Evolutionary conservation across 2,797 vertebrate species (phyloP).

Genomic region (Taenioides sp.): DNA sequence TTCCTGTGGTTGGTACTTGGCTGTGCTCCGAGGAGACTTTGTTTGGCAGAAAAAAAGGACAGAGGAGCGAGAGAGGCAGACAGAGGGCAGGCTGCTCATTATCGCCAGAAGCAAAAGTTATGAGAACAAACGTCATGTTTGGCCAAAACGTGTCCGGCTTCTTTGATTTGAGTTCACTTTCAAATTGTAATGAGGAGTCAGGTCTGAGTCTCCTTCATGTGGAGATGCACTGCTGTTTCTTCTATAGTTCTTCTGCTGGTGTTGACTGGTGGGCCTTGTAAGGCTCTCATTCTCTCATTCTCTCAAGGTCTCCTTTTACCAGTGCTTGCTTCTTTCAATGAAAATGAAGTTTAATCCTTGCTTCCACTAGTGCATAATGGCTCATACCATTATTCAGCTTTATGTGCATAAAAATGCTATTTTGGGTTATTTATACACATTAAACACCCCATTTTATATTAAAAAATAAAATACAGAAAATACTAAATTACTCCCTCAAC

Average conservation of each 20-base stretch:
- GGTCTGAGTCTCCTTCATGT: slow-evolving; percentile 51
- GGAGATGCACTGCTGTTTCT: slow-evolving; percentile 48
- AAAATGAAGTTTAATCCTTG: neutral
- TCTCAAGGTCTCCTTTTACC: neutral
- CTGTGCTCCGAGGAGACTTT: slow-evolving; percentile 76
- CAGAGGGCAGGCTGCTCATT: slow-evolving; percentile 76
- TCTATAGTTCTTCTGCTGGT: slow-evolving; percentile 26
- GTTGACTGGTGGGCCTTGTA: slow-evolving; percentile 52
- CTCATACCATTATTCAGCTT: no score
- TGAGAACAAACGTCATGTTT: slow-evolving; percentile 72
- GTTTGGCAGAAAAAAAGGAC: slow-evolving; percentile 57
- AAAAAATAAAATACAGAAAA: no score
- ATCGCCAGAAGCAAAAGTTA: slow-evolving; percentile 73
- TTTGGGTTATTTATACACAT: no score
- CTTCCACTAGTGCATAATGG: neutral
- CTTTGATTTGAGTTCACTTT: slow-evolving; percentile 75
- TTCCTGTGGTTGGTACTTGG: slow-evolving; percentile 54
- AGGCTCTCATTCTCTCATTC: slow-evolving; percentile 62
- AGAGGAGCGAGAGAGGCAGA: slow-evolving; percentile 52
- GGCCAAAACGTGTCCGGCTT: slow-evolving; percentile 54
- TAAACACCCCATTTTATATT: no score
- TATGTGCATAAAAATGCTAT: no score
- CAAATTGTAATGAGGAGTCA: slow-evolving; percentile 71
- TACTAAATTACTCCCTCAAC: no score
- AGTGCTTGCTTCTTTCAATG: neutral